A percentile compares a stretch with the other conserved stretches of the same genome.
phyloP scores from a whole-genome alignment of 2,888 invertebrate genomes.

The Cybosia mesomella region DNA sequence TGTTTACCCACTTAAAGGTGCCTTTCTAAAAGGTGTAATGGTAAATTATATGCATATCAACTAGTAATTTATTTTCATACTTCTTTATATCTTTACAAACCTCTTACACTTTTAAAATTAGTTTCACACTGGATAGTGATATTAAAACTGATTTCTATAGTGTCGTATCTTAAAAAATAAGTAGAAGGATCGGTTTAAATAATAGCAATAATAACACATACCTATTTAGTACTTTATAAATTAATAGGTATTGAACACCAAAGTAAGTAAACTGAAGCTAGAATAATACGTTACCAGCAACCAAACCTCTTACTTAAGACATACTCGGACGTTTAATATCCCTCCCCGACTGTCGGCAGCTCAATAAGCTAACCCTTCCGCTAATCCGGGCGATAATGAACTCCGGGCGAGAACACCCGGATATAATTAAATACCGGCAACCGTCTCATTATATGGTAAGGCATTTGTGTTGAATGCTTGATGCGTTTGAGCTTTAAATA shows the following conservation, averaged over 20 bases:
- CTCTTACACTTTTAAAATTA: no score
- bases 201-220: not conserved
- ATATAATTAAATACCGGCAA: constrained; percentile 62
- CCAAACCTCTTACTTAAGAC: constrained; percentile 46
- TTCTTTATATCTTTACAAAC: no score
- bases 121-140: no score
- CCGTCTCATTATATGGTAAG: constrained; percentile 52
- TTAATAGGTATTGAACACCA: not conserved
- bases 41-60: no score
- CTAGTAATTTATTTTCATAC: no score
- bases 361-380: constrained; percentile 73
- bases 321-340: constrained; percentile 51
- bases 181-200: no score
- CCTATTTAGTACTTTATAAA: not conserved
- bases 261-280: constrained; percentile 8
- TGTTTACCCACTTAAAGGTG: no score
- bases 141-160: no score
- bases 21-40: no score
- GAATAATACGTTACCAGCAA: constrained; percentile 18
- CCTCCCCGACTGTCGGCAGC: constrained; percentile 56
- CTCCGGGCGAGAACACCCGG: constrained; percentile 54
- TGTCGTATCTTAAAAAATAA: no score
- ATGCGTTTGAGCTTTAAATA: constrained; percentile 33
- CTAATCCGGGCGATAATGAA: constrained; percentile 79
- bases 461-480: constrained; percentile 44